Evolutionary conservation across 2,888 invertebrate species (phyloP).

Genomic region (Rhagium mordax): DNA sequence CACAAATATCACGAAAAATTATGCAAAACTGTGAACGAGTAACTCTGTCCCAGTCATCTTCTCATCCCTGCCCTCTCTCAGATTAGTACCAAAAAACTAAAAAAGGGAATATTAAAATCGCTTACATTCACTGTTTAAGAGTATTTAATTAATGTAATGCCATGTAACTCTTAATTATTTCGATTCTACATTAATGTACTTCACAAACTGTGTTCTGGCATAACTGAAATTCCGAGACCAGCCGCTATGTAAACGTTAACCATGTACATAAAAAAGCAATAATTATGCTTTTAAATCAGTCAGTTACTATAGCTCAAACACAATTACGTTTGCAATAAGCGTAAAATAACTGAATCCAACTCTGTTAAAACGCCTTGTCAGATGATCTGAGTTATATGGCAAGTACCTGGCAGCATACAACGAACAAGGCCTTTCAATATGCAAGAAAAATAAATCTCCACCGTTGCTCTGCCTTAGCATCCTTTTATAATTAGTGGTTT

Average conservation of each 20-base stretch:
- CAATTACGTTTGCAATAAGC: background rate
- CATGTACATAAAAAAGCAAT: background rate
- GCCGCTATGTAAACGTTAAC: background rate
- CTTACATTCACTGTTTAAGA: no score
- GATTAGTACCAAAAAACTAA: no score
- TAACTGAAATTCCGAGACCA: background rate
- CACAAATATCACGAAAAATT: no score
- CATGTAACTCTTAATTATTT: no score
- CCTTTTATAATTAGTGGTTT: conserved; percentile 70
- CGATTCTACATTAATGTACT: background rate
- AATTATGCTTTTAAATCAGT: background rate
- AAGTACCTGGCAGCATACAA: conserved; percentile 66
- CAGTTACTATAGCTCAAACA: background rate
- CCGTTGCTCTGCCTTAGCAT: conserved; percentile 61
- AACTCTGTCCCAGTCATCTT: no score
- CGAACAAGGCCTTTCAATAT: conserved; percentile 68
- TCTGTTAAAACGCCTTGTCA: conserved; percentile 65
- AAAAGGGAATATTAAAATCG: no score
- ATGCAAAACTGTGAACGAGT: no score
- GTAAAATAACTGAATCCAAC: conserved; percentile 42
- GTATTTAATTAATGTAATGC: no score
- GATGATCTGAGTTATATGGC: conserved; percentile 70
- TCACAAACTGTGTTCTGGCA: background rate
- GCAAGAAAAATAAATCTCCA: conserved; percentile 71
- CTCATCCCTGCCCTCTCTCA: no score